Evolutionary conservation across 2,888 invertebrate species (phyloP).

Genomic region (Steinernema scapterisci): DNA sequence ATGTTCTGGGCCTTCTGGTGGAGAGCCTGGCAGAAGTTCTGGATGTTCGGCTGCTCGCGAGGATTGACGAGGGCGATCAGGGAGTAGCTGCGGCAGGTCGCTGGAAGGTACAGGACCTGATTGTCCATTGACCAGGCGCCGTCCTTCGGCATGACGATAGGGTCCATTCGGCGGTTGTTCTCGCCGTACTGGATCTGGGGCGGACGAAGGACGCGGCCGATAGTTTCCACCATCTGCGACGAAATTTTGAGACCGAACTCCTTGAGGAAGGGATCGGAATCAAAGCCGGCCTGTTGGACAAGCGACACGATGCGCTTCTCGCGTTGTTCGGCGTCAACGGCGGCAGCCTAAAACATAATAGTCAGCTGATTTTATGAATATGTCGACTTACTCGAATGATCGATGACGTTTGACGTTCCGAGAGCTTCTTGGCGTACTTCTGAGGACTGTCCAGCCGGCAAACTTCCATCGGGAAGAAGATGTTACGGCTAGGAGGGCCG

Average conservation of each 20-base stretch:
- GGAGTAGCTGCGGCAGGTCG: conserved; percentile 54
- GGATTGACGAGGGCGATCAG: conserved; percentile 58
- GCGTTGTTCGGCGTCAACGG: conserved; percentile 60
- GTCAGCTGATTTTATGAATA: neutral
- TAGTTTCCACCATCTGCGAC: conserved; percentile 58
- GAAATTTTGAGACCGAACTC: conserved; percentile 57
- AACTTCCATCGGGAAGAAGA: conserved; percentile 62
- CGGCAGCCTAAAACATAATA: conserved; percentile 52
- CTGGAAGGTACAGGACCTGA: conserved; percentile 57
- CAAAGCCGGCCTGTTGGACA: conserved; percentile 56
- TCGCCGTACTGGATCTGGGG: conserved; percentile 61
- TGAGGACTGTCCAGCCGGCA: conserved; percentile 58
- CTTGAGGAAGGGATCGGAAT: conserved; percentile 57
- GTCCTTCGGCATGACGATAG: conserved; percentile 57
- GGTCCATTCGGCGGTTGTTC: conserved; percentile 46
- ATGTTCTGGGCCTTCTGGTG: conserved; percentile 54
- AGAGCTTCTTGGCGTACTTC: conserved; percentile 62
- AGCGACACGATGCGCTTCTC: conserved; percentile 54
- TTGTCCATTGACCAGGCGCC: conserved; percentile 62
- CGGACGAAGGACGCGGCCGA: conserved; percentile 59
- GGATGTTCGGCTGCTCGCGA: conserved; percentile 46
- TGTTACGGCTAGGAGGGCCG: conserved; percentile 59
- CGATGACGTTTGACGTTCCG: conserved; percentile 58
- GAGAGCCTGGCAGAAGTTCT: conserved; percentile 54
- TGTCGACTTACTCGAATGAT: conserved; percentile 51